Percentiles rank a stretch among this genome's conserved stretches.
Conservation (phyloP, 2,113 vertebrate genomes). For the Dryoscopus gambensis region DNA sequence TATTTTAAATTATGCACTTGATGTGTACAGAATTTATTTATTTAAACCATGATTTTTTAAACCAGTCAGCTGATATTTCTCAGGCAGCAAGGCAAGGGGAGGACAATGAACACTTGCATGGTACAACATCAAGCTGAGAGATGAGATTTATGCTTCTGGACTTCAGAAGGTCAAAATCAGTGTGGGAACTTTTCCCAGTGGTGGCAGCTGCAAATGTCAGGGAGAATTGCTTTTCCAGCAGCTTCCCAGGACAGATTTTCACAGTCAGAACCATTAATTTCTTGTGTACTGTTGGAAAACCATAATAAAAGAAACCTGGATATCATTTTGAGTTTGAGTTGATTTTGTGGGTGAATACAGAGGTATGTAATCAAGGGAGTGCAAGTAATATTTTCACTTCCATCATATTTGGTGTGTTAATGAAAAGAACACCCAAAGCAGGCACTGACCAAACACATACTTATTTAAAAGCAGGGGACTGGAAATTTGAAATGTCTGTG, state of each 20-base stretch:
- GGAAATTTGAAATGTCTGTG: not conserved
- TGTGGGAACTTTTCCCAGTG: not conserved
- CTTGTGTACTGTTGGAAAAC: not conserved
- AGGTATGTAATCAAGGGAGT: not conserved
- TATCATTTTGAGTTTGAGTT: not conserved
- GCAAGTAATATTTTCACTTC: not conserved
- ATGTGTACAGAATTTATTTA: not conserved
- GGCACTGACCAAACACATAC: not conserved
- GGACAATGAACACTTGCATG: not conserved
- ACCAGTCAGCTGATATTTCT: not conserved
- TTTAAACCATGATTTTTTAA: not conserved
- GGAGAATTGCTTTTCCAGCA: not conserved
- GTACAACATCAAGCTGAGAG: not conserved
- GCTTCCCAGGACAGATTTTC: constrained; percentile 24
- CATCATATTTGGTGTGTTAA: not conserved
- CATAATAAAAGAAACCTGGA: not conserved
- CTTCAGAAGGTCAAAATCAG: constrained; percentile 19
- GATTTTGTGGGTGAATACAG: not conserved
- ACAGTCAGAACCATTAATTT: not conserved
- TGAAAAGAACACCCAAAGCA: not conserved
- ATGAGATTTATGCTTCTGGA: constrained; percentile 6
- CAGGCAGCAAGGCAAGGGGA: not conserved
- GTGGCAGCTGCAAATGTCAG: constrained; percentile 41
- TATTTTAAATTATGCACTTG: not conserved
- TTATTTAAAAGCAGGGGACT: not conserved